A percentile compares a stretch with the other conserved stretches of the same genome.
These are phyloP conservation scores for Leguminivora glycinivorella DNA, from an alignment of 1,140 invertebrate species.

Conservation along the genomic window DNA sequence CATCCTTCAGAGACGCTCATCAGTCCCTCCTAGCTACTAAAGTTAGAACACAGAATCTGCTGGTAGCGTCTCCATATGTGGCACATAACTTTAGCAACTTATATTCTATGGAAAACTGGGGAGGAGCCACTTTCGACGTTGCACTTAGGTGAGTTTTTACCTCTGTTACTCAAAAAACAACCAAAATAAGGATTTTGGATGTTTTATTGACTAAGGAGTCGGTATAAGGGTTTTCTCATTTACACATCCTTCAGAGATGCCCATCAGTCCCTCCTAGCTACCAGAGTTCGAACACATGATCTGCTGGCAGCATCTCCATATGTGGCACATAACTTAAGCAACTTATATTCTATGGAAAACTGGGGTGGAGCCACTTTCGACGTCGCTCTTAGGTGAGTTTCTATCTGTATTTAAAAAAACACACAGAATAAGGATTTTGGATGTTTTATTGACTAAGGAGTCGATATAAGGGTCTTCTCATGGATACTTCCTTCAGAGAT, in stretches of 20 bases:
- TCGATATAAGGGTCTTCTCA: constrained; percentile 95
- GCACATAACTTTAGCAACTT: constrained; percentile 93
- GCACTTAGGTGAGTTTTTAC: constrained; percentile 86
- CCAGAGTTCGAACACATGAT: constrained; percentile 95
- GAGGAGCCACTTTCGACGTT: constrained; percentile 99
- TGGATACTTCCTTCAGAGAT: constrained; percentile 99
- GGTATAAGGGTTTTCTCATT: too few species aligned
- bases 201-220: too few species aligned
- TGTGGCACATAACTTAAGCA: constrained; percentile 94
- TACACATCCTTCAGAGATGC: constrained; percentile 98
- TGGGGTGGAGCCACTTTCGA: constrained; percentile 99
- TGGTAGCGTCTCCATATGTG: constrained; percentile 96
- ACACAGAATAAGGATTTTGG: constrained; percentile 63
- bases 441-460: too few species aligned
- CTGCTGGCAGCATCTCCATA: constrained; percentile 96
- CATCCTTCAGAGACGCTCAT: constrained; percentile 98
- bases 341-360: constrained; percentile 95
- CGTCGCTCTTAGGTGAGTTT: constrained; percentile 88
- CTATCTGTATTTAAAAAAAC: neutral
- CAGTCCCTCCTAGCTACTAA: constrained; percentile 98
- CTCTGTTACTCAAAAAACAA: too few species aligned
- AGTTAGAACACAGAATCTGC: constrained; percentile 94
- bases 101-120: constrained; percentile 98
- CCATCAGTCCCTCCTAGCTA: constrained; percentile 98
- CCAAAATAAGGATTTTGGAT: too few species aligned